Evolutionary conservation across 1,140 invertebrate species (phyloP).

Genomic region (Bombus soroeensis): DNA sequence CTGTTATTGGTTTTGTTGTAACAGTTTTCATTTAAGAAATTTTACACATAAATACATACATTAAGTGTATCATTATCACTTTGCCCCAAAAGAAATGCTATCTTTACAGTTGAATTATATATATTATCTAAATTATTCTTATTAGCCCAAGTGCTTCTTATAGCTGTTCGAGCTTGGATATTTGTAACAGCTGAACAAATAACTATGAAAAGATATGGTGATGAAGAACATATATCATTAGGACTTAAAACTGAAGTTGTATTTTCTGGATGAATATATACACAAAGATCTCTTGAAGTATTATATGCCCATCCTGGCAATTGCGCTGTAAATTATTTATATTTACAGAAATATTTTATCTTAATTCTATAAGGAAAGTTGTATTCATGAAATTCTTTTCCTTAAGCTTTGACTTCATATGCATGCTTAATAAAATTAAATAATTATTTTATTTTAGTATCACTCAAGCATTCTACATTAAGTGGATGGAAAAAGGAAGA

Average conservation of each 20-base stretch:
- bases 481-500: neutral
- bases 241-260: constrained; percentile 87
- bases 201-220: constrained; percentile 87
- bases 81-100: constrained; percentile 85
- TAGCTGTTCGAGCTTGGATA: constrained; percentile 86
- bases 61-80: constrained; percentile 83
- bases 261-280: constrained; percentile 88
- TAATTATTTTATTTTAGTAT: constrained; percentile 23
- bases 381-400: neutral
- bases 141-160: constrained; percentile 92
- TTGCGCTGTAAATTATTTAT: constrained; percentile 82
- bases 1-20: neutral
- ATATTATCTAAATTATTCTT: constrained; percentile 84
- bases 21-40: neutral
- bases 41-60: constrained; percentile 73
- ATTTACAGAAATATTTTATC: constrained; percentile 24
- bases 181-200: constrained; percentile 89
- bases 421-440: constrained; percentile 24
- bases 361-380: neutral
- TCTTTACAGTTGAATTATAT: constrained; percentile 77
- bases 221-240: constrained; percentile 83
- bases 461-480: constrained; percentile 28
- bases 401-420: neutral
- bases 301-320: constrained; percentile 89
- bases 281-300: constrained; percentile 87